Evolutionary conservation across 2,888 invertebrate species (phyloP).

Genomic region (Nomada lathburiana): DNA sequence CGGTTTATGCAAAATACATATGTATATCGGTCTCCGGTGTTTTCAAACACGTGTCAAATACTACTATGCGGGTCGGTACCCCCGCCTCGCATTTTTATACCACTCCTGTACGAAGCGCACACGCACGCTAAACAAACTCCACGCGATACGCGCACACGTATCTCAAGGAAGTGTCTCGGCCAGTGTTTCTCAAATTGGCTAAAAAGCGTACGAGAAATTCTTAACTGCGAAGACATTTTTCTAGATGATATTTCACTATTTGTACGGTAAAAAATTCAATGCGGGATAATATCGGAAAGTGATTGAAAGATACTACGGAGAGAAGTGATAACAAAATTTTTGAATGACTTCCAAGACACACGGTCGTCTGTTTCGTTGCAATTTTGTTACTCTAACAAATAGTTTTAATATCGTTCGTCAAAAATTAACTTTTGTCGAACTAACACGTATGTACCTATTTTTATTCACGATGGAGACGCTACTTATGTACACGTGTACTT

Average conservation of each 20-base stretch:
- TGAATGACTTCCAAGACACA: no score
- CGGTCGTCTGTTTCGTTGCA: no score
- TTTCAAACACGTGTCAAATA: conserved; percentile 72
- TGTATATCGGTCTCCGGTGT: conserved; percentile 9
- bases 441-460: background rate
- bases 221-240: no score
- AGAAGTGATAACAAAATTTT: no score
- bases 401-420: no score
- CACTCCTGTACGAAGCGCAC: conserved; percentile 8
- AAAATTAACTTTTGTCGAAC: no score
- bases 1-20: conserved; percentile 20
- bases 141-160: background rate
- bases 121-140: background rate
- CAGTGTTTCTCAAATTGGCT: conserved; percentile 47
- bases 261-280: no score
- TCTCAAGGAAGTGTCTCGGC: conserved; percentile 4
- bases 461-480: background rate
- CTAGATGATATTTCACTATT: no score
- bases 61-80: conserved; percentile 76
- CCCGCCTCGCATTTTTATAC: conserved; percentile 74
- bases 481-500: background rate
- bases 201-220: background rate
- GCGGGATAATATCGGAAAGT: no score
- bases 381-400: no score
- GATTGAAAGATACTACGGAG: no score